Evolutionary conservation across 2,888 invertebrate species (phyloP).

Genomic region (Sisyra nigra): DNA sequence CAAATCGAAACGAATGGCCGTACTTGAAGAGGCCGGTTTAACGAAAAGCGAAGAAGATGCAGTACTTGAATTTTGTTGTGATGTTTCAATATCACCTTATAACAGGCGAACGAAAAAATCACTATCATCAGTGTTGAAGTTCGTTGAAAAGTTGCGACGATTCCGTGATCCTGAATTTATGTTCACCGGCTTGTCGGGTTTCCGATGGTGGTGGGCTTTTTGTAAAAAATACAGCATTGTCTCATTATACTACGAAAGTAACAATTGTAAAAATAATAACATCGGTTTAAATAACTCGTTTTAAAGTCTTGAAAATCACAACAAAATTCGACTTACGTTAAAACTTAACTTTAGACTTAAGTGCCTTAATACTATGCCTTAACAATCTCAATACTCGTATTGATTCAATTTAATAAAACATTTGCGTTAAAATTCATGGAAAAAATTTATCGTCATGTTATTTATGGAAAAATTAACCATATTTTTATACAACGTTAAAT

Average conservation of each 20-base stretch:
- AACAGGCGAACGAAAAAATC: conserved; percentile 57
- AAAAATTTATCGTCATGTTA: no score
- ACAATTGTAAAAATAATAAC: conserved; percentile 7
- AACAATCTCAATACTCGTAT: no score
- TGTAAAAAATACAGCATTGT: conserved; percentile 64
- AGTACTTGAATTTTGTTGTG: conserved; percentile 57
- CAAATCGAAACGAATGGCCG: conserved; percentile 60
- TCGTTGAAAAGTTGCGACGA: conserved; percentile 45
- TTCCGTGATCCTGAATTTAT: conserved; percentile 44
- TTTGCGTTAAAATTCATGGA: no score
- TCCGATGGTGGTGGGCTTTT: conserved; percentile 71
- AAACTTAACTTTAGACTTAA: no score
- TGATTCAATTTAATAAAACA: no score
- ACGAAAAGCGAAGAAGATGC: conserved; percentile 41
- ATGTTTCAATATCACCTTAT: conserved; percentile 49
- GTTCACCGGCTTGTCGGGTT: conserved; percentile 54
- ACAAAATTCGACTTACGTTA: no score
- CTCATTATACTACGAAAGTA: conserved; percentile 37
- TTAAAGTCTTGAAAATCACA: no score
- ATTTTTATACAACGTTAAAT: no score
- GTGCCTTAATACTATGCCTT: no score
- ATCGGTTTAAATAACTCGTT: no score
- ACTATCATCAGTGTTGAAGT: conserved; percentile 40
- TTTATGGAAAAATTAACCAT: no score
- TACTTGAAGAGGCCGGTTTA: conserved; percentile 51